Evolutionary conservation across 1,140 invertebrate species (phyloP).

Genomic region (Drosophila nebulosa): DNA sequence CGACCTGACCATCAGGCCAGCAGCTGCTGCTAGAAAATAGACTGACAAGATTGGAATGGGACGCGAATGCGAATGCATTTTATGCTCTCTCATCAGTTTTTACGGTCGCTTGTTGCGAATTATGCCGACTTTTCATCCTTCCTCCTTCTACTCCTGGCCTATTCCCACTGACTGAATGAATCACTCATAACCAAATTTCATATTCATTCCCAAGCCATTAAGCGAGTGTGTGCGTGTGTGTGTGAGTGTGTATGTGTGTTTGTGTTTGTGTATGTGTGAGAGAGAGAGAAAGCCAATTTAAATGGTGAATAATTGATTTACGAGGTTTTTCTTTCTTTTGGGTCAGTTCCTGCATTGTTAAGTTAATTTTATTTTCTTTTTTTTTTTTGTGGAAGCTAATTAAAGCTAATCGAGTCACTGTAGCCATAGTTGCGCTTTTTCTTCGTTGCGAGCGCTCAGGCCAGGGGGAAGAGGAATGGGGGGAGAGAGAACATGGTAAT

Average conservation of each 20-base stretch:
- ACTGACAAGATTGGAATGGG: not conserved
- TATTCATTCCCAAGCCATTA: too few relatives aligned
- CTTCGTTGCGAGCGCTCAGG: too few relatives aligned
- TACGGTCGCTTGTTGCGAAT: not conserved
- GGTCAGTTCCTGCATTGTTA: not conserved
- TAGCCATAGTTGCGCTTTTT: conserved; percentile 29
- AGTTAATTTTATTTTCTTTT: conserved; percentile 29
- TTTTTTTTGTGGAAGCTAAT: conserved; percentile 31
- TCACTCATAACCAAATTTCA: conserved; percentile 26
- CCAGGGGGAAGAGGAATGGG: not conserved
- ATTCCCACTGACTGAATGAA: conserved; percentile 20
- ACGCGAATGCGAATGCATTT: not conserved
- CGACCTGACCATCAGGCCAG: conserved; percentile 28
- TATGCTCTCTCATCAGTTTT: not conserved
- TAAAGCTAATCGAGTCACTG: conserved; percentile 53
- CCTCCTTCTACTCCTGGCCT: not conserved
- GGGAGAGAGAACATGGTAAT: not conserved
- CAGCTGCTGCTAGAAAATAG: not conserved
- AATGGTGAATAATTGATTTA: conserved; percentile 33
- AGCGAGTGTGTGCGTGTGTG: too few relatives aligned
- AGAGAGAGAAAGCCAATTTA: not conserved
- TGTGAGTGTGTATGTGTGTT: too few relatives aligned
- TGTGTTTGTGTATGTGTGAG: too few relatives aligned
- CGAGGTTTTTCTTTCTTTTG: not conserved
- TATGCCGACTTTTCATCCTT: not conserved